These are phyloP conservation scores for Rhingia campestris DNA, from an alignment of 2,888 invertebrate genomes.

Conservation along the genomic window DNA sequence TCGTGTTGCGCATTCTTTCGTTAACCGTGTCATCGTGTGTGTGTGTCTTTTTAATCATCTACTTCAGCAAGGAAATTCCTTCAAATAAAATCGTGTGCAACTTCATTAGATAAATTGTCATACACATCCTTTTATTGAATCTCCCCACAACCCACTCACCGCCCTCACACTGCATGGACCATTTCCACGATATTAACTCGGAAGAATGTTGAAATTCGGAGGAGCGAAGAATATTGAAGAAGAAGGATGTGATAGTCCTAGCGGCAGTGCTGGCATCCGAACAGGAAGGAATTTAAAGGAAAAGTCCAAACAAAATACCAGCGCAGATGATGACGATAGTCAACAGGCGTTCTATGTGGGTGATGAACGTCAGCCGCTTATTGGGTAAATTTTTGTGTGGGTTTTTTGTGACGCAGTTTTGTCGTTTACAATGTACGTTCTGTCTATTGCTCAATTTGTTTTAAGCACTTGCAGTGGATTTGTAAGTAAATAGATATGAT, in stretches of 20 bases:
- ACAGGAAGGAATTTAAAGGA: slow-evolving; percentile 25
- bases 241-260: slow-evolving; percentile 23
- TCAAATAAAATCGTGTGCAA: slow-evolving; percentile 16
- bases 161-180: background rate
- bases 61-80: slow-evolving; percentile 26
- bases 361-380: slow-evolving; percentile 69
- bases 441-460: too few species aligned
- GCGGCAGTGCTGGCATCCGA: slow-evolving; percentile 44
- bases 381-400: slow-evolving; percentile 53
- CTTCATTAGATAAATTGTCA: background rate
- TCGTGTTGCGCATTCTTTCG: slow-evolving; percentile 14
- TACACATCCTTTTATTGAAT: too few species aligned
- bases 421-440: too few species aligned
- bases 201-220: slow-evolving; percentile 61
- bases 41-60: background rate
- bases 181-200: background rate
- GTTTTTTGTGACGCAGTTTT: too few species aligned
- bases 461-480: too few species aligned
- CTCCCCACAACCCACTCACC: background rate
- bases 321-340: slow-evolving; percentile 32
- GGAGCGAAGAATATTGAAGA: slow-evolving; percentile 6
- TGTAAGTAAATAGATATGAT: too few species aligned
- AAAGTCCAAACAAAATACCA: background rate
- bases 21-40: slow-evolving; percentile 2
- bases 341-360: slow-evolving; percentile 60